Evolutionary conservation across 2,888 invertebrate species (phyloP).

Genomic region (Timema cristinae): DNA sequence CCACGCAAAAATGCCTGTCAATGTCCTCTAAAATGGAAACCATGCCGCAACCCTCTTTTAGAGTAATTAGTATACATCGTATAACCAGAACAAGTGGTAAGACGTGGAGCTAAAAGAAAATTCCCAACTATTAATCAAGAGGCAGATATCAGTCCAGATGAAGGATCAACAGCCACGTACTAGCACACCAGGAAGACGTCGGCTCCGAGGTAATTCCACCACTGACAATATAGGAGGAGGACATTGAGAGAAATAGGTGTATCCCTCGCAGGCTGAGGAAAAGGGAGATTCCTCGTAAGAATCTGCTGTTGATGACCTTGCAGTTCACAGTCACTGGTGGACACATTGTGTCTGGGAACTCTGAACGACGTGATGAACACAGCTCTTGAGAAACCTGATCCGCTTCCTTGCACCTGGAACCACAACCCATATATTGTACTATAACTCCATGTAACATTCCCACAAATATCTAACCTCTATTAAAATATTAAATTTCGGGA

Average conservation of each 20-base stretch:
- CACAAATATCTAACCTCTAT: neutral
- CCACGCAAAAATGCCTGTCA: no score
- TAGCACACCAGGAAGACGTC: neutral
- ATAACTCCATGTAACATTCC: no score
- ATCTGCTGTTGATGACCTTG: neutral
- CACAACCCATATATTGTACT: no score
- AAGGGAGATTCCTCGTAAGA: neutral
- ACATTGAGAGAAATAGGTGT: neutral
- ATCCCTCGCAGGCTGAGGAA: constrained; percentile 1
- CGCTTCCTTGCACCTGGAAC: neutral
- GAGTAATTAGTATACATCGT: no score
- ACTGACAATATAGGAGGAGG: constrained; percentile 2
- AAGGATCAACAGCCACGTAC: neutral
- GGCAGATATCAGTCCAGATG: no score
- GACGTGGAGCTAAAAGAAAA: no score
- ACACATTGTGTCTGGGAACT: constrained; percentile 10
- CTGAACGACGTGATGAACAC: neutral
- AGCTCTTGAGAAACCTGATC: neutral
- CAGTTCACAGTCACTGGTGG: neutral
- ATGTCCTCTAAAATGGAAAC: no score
- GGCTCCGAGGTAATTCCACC: neutral
- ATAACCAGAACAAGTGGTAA: no score
- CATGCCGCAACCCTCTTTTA: no score
- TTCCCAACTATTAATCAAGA: no score
- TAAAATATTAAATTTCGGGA: neutral